Evolutionary conservation across 1,140 invertebrate genomes (phyloP).

Genomic region (Mylabris phalerata): DNA sequence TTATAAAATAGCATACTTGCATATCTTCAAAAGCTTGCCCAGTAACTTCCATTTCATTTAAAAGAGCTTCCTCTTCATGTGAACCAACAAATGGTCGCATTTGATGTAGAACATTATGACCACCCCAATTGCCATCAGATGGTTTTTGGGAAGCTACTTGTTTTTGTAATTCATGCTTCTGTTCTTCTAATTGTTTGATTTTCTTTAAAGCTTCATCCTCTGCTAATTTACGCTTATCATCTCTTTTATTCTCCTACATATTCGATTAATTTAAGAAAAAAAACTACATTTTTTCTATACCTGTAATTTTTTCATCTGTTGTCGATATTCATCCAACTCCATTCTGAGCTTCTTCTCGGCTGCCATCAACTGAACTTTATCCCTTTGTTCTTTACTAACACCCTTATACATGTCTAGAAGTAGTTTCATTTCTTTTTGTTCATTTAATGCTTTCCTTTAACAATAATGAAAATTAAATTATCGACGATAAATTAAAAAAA

Average conservation of each 20-base stretch:
- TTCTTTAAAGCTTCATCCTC: conserved; percentile 93
- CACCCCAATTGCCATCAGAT: conserved; percentile 52
- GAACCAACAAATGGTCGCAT: conserved; percentile 58
- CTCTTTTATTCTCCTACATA: conserved; percentile 77
- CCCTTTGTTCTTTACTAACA: conserved; percentile 90
- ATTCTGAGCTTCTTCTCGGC: conserved; percentile 84
- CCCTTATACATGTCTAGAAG: conserved; percentile 96
- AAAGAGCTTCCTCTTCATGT: conserved; percentile 88
- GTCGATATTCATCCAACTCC: conserved; percentile 83
- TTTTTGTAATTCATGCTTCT: conserved; percentile 74
- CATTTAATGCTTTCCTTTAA: conserved; percentile 84
- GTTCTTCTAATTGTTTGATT: conserved; percentile 92
- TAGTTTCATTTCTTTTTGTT: conserved; percentile 89
- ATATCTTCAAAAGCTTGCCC: conserved; percentile 99
- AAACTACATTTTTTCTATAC: conserved; percentile 37
- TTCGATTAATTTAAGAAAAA: not conserved
- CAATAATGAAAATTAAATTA: conserved; percentile 18
- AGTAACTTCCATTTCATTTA: conserved; percentile 99
- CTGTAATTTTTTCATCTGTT: conserved; percentile 77
- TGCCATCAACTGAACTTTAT: conserved; percentile 94
- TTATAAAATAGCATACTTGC: conserved; percentile 52
- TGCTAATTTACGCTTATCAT: conserved; percentile 85
- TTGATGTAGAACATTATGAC: conserved; percentile 42
- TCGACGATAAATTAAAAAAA: conserved; percentile 2
- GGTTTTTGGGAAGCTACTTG: conserved; percentile 81